These are phyloP conservation scores for Percopsis transmontana DNA, from an alignment of 2,113 vertebrate species.

Conservation along the genomic window DNA sequence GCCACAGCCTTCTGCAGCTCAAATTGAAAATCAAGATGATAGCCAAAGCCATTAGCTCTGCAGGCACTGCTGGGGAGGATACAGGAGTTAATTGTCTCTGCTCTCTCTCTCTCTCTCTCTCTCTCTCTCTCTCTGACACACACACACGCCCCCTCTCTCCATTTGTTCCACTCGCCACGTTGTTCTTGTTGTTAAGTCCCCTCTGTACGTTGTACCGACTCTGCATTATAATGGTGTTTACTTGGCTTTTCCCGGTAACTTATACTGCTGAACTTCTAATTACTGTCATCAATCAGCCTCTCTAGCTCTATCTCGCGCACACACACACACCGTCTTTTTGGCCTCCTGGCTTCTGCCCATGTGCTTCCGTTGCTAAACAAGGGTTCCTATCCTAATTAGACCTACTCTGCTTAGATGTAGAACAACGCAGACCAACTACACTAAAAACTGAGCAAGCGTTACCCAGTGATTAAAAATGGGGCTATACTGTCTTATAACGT, in stretches of 20 bases:
- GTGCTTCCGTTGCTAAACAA: too few species aligned
- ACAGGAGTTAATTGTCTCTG: constrained; percentile 43
- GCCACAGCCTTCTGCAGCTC: constrained; percentile 22
- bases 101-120: constrained; percentile 2
- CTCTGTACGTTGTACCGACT: constrained; percentile 1
- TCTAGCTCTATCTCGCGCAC: background rate
- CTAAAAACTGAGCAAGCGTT: too few species aligned
- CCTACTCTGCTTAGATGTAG: too few species aligned
- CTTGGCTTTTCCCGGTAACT: constrained; percentile 24
- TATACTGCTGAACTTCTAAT: constrained; percentile 51
- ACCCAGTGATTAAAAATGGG: too few species aligned
- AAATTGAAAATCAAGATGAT: constrained; percentile 63
- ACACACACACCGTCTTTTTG: background rate
- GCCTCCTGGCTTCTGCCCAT: too few species aligned
- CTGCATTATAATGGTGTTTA: constrained; percentile 30
- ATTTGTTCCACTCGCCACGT: background rate
- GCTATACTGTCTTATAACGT: too few species aligned
- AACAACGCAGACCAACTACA: too few species aligned
- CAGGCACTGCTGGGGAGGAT: constrained; percentile 22
- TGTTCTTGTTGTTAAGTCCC: background rate
- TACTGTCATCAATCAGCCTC: constrained; percentile 50
- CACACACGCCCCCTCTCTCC: background rate
- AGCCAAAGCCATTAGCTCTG: constrained; percentile 54
- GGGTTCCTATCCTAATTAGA: too few species aligned
- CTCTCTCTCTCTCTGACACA: background rate